Conservation (phyloP, 2,888 invertebrate species). For the Idaea aversata region DNA sequence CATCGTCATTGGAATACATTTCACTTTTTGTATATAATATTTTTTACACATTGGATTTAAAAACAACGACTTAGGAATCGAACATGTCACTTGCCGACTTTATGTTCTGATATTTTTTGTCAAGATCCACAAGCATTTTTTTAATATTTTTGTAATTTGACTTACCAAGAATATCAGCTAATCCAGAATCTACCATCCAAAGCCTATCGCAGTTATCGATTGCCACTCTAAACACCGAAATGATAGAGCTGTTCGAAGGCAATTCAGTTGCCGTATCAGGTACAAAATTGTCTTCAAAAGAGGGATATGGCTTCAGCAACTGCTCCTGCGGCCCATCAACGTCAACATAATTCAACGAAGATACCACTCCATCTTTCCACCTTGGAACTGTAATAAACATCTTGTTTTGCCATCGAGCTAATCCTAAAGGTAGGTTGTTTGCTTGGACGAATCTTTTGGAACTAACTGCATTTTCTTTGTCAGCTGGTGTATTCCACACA, state of each 20-base stretch:
- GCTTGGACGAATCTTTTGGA: constrained; percentile 81
- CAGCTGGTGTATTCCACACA: constrained; percentile 82
- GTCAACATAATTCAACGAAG: constrained; percentile 84
- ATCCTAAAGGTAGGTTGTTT: constrained; percentile 85
- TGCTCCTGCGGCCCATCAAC: constrained; percentile 85
- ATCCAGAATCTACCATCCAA: constrained; percentile 91
- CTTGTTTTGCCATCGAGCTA: constrained; percentile 86
- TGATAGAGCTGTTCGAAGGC: constrained; percentile 81
- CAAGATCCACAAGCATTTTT: too few species aligned
- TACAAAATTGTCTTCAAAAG: constrained; percentile 88
- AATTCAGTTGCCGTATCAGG: constrained; percentile 72
- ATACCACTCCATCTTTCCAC: constrained; percentile 86
- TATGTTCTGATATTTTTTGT: too few species aligned
- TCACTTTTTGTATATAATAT: too few species aligned
- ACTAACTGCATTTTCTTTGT: constrained; percentile 81
- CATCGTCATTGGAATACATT: background rate
- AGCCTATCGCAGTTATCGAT: constrained; percentile 89
- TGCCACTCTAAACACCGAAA: constrained; percentile 86
- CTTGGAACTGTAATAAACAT: constrained; percentile 85
- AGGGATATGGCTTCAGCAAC: constrained; percentile 86
- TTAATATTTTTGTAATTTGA: background rate
- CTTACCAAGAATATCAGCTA: constrained; percentile 86
- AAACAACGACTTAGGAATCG: too few species aligned
- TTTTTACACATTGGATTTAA: too few species aligned
- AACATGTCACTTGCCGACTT: too few species aligned